These are phyloP conservation scores for Oriolus oriolus DNA, from an alignment of 2,113 vertebrate species.

Conservation along the genomic window DNA sequence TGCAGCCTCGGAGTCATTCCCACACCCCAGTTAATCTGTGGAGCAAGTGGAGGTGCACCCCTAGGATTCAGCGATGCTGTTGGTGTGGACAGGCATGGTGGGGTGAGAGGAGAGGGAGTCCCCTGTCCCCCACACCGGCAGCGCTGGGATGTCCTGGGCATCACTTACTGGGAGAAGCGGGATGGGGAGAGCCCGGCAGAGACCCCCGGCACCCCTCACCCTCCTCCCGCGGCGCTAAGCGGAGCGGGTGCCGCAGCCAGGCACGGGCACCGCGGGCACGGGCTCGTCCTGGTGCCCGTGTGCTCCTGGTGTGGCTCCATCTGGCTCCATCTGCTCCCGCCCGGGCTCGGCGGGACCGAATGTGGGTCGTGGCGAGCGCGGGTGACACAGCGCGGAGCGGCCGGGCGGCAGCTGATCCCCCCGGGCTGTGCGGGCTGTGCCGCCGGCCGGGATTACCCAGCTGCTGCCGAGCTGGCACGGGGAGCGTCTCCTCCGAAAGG, in stretches of 20 bases:
- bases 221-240: not conserved
- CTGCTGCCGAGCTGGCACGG: constrained; percentile 20
- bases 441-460: constrained; percentile 25
- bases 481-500: constrained; percentile 14
- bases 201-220: accelerated
- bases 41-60: accelerated
- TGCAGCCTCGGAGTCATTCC: not conserved
- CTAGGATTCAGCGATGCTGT: not conserved
- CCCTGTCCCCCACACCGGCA: accelerated
- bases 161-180: accelerated
- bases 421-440: not conserved
- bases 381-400: not conserved
- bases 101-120: accelerated
- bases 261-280: not conserved
- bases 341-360: not conserved
- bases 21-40: not conserved
- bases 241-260: accelerated
- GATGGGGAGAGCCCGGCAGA: accelerated
- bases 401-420: not conserved
- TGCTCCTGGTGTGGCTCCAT: not conserved
- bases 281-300: not conserved
- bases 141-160: accelerated
- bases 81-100: accelerated
- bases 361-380: not conserved
- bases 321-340: not conserved